Evolutionary conservation across 2,888 invertebrate species (phyloP), one percentile per base, ranked within the genome.

Genomic region (Microplitis manilae): DNA sequence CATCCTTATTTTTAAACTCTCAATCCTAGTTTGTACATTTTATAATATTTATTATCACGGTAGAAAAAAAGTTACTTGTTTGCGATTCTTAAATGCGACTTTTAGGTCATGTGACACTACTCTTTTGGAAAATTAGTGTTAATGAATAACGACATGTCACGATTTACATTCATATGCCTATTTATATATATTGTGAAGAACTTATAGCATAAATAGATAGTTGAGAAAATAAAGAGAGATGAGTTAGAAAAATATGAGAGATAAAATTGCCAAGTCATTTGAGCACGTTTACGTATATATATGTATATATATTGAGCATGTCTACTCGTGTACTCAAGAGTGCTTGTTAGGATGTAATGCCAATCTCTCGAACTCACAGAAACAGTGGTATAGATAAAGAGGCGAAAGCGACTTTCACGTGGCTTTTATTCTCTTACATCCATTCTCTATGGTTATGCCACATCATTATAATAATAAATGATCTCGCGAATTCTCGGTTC

Each of bases 401-500:
- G 67, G 76, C 77, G 77, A 77, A 77, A 77, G 77, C 77, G 41
- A 77, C 77, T 77, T 77, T 77, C 77, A 69, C 77, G 62, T 71
- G 17, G 39, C 15, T 59, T 73, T 77, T 70, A 74, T 70, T 71
- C 71, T 71, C 39, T 71, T 38, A 6, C 5, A 65, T 6, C 13
- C 13, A 65, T 65, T 20, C 30, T 65, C 30, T 13, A n/a, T 62
- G 38, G 30, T 40, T 17, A n/a, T 30, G 60, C n/a, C n/a, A 7
- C 9, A 13, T 50, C 50, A 13, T 50, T 1, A 13, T 59, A 70
- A 38, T 60, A 70, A 30, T 60, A 9, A 38, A 30, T 30, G 30
- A 50, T 50, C 2, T 50, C 50, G 50, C 50, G 13, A 13, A 50
- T 50, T 50, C 50, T 50, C 13, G 9, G 9, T 50, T 50, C 13